These are phyloP conservation scores for Lampris incognitus DNA, from an alignment of 2,113 vertebrate genomes.

Conservation along the genomic window DNA sequence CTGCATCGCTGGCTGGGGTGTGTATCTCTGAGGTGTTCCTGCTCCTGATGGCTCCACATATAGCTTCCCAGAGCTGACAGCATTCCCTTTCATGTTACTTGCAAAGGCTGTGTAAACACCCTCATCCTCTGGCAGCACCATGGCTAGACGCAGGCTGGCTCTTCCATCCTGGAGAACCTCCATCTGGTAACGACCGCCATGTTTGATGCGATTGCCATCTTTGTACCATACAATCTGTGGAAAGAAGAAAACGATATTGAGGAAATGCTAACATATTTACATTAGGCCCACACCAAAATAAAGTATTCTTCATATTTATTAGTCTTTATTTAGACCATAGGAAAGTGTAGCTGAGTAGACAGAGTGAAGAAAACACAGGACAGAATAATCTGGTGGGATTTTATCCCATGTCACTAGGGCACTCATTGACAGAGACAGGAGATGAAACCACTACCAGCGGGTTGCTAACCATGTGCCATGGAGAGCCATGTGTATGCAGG, in stretches of 20 bases:
- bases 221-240: conserved; percentile 96
- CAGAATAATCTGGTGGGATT: too few relatives aligned
- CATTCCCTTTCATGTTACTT: conserved; percentile 92
- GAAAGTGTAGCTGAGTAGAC: too few relatives aligned
- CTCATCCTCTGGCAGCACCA: conserved; percentile 94
- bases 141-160: conserved; percentile 90
- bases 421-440: too few relatives aligned
- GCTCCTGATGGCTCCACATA: conserved; percentile 91
- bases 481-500: too few relatives aligned
- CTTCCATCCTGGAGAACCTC: conserved; percentile 93
- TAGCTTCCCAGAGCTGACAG: conserved; percentile 95
- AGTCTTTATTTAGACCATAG: too few relatives aligned
- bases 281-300: too few relatives aligned
- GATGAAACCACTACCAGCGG: too few relatives aligned
- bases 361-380: too few relatives aligned
- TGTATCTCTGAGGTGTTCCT: conserved; percentile 85
- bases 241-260: background rate
- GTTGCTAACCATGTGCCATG: too few relatives aligned
- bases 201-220: conserved; percentile 92
- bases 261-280: background rate
- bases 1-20: conserved; percentile 89
- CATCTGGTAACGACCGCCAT: conserved; percentile 89
- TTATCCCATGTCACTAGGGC: too few relatives aligned
- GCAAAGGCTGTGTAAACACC: conserved; percentile 96
- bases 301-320: too few relatives aligned